These are phyloP conservation scores for Tillus elongatus DNA, from an alignment of 2,888 invertebrate genomes.

Conservation along the genomic window DNA sequence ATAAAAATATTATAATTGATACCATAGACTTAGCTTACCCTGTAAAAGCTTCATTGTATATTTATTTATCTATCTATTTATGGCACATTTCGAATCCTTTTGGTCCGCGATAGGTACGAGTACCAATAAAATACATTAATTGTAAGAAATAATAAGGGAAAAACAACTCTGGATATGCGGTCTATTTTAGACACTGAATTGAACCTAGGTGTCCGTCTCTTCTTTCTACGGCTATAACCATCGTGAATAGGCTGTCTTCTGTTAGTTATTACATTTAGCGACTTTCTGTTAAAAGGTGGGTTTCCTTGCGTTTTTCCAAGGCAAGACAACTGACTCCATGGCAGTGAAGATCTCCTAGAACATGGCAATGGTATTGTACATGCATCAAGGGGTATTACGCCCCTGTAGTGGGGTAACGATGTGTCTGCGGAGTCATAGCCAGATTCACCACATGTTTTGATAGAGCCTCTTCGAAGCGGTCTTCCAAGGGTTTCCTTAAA, in stretches of 20 bases:
- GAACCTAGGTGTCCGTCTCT: constrained; percentile 52
- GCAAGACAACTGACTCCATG: constrained; percentile 38
- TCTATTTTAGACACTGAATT: constrained; percentile 78
- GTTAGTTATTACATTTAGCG: not conserved
- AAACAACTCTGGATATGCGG: constrained; percentile 62
- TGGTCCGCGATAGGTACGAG: constrained; percentile 58
- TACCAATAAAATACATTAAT: constrained; percentile 77
- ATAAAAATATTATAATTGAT: too few species aligned
- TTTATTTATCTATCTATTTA: too few species aligned
- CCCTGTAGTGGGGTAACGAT: constrained; percentile 44
- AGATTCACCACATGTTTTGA: too few species aligned
- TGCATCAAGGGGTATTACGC: constrained; percentile 57
- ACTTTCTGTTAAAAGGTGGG: constrained; percentile 7
- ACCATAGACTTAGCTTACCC: too few species aligned
- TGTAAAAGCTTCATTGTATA: too few species aligned
- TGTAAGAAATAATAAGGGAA: constrained; percentile 64
- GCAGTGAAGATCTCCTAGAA: constrained; percentile 36
- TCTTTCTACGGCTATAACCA: constrained; percentile 28
- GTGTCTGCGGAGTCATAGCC: too few species aligned
- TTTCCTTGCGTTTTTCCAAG: constrained; percentile 26
- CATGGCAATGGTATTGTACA: constrained; percentile 45
- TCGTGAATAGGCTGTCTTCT: constrained; percentile 26
- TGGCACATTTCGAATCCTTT: constrained; percentile 45
- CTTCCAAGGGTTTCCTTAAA: too few species aligned
- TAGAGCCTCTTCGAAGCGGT: too few species aligned